These are phyloP conservation scores for Patella depressa DNA, from an alignment of 2,888 invertebrate genomes.

Conservation along the genomic window DNA sequence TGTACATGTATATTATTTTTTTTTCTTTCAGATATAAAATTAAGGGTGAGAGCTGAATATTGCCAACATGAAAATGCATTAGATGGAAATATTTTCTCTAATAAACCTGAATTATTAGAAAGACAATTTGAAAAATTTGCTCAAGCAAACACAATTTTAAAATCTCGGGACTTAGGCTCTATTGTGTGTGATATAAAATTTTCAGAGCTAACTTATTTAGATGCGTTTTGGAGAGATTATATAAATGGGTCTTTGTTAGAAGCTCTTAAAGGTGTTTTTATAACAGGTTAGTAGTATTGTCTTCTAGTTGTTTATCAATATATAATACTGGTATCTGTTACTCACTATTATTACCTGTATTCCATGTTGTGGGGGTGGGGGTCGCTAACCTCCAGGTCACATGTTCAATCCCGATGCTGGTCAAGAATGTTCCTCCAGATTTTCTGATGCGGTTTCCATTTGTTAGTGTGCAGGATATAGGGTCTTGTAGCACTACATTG, in stretches of 20 bases:
- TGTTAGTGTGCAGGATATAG: no score
- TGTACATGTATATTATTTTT: background rate
- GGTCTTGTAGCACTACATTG: no score
- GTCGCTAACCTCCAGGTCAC: no score
- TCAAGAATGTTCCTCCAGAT: no score
- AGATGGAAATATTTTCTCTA: conserved; percentile 58
- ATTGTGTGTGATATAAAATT: conserved; percentile 69
- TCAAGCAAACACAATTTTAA: conserved; percentile 65
- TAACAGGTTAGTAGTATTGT: conserved; percentile 48
- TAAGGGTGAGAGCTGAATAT: conserved; percentile 65
- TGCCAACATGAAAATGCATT: conserved; percentile 59
- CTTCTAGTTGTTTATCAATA: background rate
- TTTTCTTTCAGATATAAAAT: conserved; percentile 57
- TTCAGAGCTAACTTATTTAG: conserved; percentile 67
- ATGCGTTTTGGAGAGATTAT: conserved; percentile 70
- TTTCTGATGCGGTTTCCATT: no score
- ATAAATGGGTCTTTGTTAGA: conserved; percentile 66
- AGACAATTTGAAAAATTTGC: conserved; percentile 64
- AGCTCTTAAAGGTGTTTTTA: conserved; percentile 65
- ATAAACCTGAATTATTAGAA: conserved; percentile 61
- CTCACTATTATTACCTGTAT: background rate
- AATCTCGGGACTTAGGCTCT: conserved; percentile 65
- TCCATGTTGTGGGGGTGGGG: background rate
- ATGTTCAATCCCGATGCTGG: no score
- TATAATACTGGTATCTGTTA: no score